Evolutionary conservation across 2,888 invertebrate genomes (phyloP), one percentile per base, ranked within the genome.

Genomic region (Lasioglossum oenotherae): DNA sequence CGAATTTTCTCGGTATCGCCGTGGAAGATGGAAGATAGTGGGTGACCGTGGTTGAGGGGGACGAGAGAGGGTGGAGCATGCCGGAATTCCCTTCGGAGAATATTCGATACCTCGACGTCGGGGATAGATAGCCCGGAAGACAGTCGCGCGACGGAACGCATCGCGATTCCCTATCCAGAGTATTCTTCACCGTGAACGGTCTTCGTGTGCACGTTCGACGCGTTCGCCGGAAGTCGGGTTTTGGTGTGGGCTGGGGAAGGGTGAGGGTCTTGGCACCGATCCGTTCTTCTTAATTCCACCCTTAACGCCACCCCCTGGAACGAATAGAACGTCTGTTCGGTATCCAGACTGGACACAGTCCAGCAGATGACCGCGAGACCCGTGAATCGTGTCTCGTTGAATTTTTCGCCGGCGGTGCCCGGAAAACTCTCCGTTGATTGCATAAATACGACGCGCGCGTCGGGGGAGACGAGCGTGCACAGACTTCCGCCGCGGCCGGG

Each of bases 341-440:
- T 74, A 23, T 23, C 4, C 14, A 0, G 49, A 83, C 83, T 83
- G 83, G 83, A 83, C 83, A 16, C 19, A n/a, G 83, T 83, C 76
- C 76, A 80, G 69, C 53, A 64, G 27, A 16, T n/a, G 69, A 67
- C 78, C 81, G 35, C 74, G 72, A 38, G 41, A 38, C 35, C 64
- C 27, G 14, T 64, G 35, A 31, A 27, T 38, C n/a, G 38, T 5
- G 72, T 77, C 77, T 49, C 49, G 82, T 71, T 41, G 78, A 64
- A 71, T 71, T 72, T 72, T 16, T 46, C 73, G 19, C 16, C 27
- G 31, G 44, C 16, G 16, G 19, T 16, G 31, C 23, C 5, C 69
- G 71, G 71, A n/a, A 64, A 82, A 78, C 77, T 78, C 77, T 78
- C 60, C 71, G 71, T 78, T 78, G 84, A 84, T 84, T 82, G 74